phyloP scores from a whole-genome alignment of 1,140 invertebrate genomes.

The Drosophila asahinai region DNA sequence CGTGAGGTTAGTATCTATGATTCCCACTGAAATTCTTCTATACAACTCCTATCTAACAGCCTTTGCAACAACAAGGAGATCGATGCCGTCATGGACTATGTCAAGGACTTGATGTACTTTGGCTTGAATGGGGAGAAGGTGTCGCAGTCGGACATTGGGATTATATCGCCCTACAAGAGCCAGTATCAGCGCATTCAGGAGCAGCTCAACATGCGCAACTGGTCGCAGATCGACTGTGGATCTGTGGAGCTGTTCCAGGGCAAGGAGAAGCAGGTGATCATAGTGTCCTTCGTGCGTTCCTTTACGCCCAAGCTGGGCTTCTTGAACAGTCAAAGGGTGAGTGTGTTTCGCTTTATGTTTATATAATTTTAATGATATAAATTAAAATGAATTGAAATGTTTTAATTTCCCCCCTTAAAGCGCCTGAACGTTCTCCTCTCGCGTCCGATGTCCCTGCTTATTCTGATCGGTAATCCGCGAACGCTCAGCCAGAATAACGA shows the following conservation, averaged over 20 bases:
- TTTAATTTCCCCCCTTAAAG: conserved; percentile 82
- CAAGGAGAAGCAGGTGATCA: conserved; percentile 92
- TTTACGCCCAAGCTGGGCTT: conserved; percentile 89
- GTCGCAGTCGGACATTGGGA: conserved; percentile 89
- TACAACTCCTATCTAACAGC: conserved; percentile 19
- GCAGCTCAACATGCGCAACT: conserved; percentile 73
- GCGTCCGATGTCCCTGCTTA: conserved; percentile 91
- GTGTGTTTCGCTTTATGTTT: conserved; percentile 30
- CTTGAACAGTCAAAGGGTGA: conserved; percentile 89
- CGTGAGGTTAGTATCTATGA: conserved; percentile 53
- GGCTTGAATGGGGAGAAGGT: conserved; percentile 85
- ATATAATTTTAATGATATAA: too few relatives aligned
- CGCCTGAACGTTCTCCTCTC: conserved; percentile 94
- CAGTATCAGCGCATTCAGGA: conserved; percentile 88
- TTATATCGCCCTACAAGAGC: conserved; percentile 93
- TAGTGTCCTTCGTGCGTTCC: conserved; percentile 92
- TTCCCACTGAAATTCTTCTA: background rate
- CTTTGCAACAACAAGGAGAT: conserved; percentile 87
- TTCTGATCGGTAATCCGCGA: conserved; percentile 92
- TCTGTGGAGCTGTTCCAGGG: conserved; percentile 96
- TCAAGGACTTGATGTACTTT: conserved; percentile 85
- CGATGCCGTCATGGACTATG: conserved; percentile 86
- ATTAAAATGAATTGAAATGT: background rate
- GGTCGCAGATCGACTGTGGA: conserved; percentile 88
- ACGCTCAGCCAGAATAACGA: conserved; percentile 69